Conservation (phyloP, 2,888 invertebrate genomes). For the Lithophane semibrunnea region DNA sequence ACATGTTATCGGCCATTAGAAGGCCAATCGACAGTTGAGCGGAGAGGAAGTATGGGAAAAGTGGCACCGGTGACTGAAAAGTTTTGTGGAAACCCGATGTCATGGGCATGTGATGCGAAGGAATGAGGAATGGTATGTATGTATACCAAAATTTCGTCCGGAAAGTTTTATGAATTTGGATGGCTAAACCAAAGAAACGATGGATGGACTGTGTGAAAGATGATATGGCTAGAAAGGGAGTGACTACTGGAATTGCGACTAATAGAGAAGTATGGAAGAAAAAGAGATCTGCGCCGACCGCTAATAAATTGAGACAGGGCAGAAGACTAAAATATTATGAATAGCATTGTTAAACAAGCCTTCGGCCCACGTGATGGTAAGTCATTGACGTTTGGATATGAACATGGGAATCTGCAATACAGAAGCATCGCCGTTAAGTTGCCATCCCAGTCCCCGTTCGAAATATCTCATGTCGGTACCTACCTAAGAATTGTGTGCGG, state of each 20-base stretch:
- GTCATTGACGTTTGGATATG: too few species aligned
- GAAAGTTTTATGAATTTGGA: not conserved
- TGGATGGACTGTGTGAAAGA: not conserved
- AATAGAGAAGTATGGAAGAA: not conserved
- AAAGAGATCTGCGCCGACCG: too few species aligned
- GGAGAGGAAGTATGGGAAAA: not conserved
- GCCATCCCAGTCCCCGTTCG: not conserved
- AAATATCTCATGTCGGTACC: not conserved
- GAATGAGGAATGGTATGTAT: not conserved
- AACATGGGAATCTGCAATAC: not conserved
- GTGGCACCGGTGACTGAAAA: not conserved
- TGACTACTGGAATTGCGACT: not conserved
- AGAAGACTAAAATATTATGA: not conserved
- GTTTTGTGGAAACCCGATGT: too few species aligned
- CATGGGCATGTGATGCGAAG: not conserved
- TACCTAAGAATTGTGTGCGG: not conserved
- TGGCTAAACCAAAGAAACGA: not conserved
- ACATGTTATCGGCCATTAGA: too few species aligned
- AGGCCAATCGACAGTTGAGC: too few species aligned
- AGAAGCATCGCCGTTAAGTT: not conserved
- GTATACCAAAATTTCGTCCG: too few species aligned
- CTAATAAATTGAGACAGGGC: too few species aligned
- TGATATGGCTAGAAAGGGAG: not conserved
- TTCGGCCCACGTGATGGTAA: too few species aligned
- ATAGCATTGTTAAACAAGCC: not conserved